Evolutionary conservation across 2,113 vertebrate species (phyloP).

Genomic region (Paracanthobrama guichenoti): DNA sequence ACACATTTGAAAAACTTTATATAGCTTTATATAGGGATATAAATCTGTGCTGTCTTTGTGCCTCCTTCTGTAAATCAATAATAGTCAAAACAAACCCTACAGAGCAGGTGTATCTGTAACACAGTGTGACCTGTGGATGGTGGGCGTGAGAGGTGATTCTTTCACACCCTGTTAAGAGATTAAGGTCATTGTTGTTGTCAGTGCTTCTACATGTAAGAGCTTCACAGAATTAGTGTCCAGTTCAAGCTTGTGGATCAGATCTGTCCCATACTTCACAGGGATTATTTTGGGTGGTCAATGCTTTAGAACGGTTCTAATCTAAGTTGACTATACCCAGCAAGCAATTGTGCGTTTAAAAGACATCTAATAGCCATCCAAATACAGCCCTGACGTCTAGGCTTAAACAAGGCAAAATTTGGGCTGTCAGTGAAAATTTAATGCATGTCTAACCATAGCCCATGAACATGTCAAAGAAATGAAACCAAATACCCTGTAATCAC

Average conservation of each 20-base stretch:
- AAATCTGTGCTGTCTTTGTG: not conserved
- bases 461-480: no score
- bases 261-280: not conserved
- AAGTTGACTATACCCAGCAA: not conserved
- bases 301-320: not conserved
- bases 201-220: not conserved
- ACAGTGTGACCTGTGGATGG: slow-evolving; percentile 1
- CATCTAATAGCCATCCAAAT: no score
- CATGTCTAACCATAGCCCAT: no score
- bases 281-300: not conserved
- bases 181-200: slow-evolving; percentile 36
- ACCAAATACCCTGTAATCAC: no score
- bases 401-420: no score
- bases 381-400: no score
- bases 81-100: not conserved
- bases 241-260: not conserved
- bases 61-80: not conserved
- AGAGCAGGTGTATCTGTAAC: slow-evolving; percentile 12
- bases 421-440: no score
- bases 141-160: not conserved
- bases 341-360: no score
- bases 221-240: slow-evolving; percentile 17
- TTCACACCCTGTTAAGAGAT: slow-evolving; percentile 36
- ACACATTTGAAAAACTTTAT: not conserved
- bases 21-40: not conserved